Evolutionary conservation across 2,888 invertebrate species (phyloP), one percentile per base, ranked within the genome.

Genomic region (Eupithecia subfuscata): DNA sequence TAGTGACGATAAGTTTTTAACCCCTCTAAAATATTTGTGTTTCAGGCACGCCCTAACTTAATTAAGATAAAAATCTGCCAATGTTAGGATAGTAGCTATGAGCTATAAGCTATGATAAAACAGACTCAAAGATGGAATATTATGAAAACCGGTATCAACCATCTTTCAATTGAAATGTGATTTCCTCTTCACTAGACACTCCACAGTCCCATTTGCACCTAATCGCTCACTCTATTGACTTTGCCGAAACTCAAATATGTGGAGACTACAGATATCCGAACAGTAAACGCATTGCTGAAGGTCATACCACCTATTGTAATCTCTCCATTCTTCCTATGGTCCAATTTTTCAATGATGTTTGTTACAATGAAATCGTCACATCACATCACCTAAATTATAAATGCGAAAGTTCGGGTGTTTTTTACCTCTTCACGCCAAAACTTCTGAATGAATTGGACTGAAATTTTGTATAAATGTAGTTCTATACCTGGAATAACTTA

Each of bases 161-260:
- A 56, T 56, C 30, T 30, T 64, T 64, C 64, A 18, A 34, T 34
- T 34, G 8, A 34, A 63, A 64, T 64, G 30, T 30, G 52, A 56
- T 64, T 34, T 34, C 18, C 30, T 34, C 8, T 34, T 34, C 64
- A 18, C 16, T 16, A 63, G 30, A 64, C 64, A 64, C 18, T 83
- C 84, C 85, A 86, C 80, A 77, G 79, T 79, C 83, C 80, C 82
- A 82, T 82, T 84, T 81, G 81, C 82, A 84, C 79, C 80, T 78
- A 85, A 85, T 81, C 82, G 80, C 79, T 83, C 79, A 76, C 78
- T 77, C 82, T 82, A 80, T 83, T 81, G 80, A 76, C 77, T 79
- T 77, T 69, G 75, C 76, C 78, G 71, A 81, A 80, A 76, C 72
- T 77, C 79, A 78, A 80, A 77, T 64, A 71, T 64, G 25, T 60